Evolutionary conservation across 2,888 invertebrate species (phyloP), one percentile per base, ranked within the genome.

Genomic region (Anarsia innoxiella): DNA sequence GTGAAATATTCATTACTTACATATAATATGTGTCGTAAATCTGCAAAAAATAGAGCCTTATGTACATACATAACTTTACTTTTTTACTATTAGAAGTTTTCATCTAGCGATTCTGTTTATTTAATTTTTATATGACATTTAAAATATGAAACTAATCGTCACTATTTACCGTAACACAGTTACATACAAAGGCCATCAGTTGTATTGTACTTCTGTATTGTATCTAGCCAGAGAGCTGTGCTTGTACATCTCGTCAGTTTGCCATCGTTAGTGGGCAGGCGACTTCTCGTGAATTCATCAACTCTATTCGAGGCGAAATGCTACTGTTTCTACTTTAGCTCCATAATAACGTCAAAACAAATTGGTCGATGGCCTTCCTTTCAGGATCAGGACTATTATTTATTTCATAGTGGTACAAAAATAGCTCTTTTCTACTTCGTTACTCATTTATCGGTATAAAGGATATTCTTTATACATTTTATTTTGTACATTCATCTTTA

Each of bases 401-500:
- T 65, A 68, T 59, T 64, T 57, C 60, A 49, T 58, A 61, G 65
- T 70, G 71, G 75, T 83, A 83, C 66, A 83, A 83, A 83, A 83
- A 83, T 83, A 83, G 67, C n/a, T 57, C 58, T 62, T 56, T 62
- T 59, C 68, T 63, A 66, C 51, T 56, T 53, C 54, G 55, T 66
- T 59, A 64, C 48, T 65, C 45, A 48, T 64, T 66, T 65, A 59
- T 59, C 66, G 66, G 61, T 67, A 68, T 71, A 61, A 60, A 62
- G 70, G 71, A 54, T 76, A 71, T 51, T 62, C 58, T 70, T 68
- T 68, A 74, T 66, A 66, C 67, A 76, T 64, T 60, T 80, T 83
- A 68, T 82, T n/a, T 83, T 83, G 83, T 83, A 83, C 83, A 76
- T 78, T 76, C 66, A 69, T 72, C 65, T 64, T 68, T 73, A 66